Evolutionary conservation across 2,888 invertebrate species (phyloP), one percentile per base, ranked within the genome.

Genomic region (Orthonychiurus folsomi): DNA sequence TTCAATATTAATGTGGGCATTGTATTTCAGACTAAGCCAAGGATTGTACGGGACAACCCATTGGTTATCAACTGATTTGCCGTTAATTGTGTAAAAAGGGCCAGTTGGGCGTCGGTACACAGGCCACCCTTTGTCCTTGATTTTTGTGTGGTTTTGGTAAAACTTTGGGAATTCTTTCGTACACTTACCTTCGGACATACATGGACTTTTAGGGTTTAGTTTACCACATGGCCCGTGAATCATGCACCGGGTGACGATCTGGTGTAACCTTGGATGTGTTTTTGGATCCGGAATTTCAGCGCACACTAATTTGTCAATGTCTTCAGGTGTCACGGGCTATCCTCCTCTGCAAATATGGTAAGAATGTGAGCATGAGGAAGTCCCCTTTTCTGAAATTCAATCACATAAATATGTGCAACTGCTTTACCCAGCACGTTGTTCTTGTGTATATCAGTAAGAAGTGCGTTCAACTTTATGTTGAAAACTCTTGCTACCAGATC

Each of bases 1-100:
- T 69, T 77, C 76, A 2, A 77, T 74, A 69, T 77, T 78, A 56
- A 77, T 74, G 65, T 78, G 77, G 23, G 66, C 64, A 60, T 76
- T 66, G 69, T 69, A 77, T 53, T 67, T 74, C 56, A 66, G 60
- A 18, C 62, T 62, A 28, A 77, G 62, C 59, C 66, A 69, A 1
- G 73, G 73, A 64, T 74, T 75, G 65, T 76, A 76, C 0, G 76
- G 76, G 12, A 77, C 76, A 5, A 76, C 72, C 68, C 68, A 73
- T 21, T 72, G 59, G 65, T 76, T 77, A 63, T 75, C 75, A 59
- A 73, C 56, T 18, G 60, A 58, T 55, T 61, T 37, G 64, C 59
- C 18, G 60, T 69, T 55, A 65, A 71, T 66, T 66, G 69, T 62
- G 5, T 48, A 48, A 18, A n/a, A 61, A 60, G 28, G 59, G 58